Conservation (phyloP, 2,888 invertebrate genomes). For the Tipula confusa region DNA sequence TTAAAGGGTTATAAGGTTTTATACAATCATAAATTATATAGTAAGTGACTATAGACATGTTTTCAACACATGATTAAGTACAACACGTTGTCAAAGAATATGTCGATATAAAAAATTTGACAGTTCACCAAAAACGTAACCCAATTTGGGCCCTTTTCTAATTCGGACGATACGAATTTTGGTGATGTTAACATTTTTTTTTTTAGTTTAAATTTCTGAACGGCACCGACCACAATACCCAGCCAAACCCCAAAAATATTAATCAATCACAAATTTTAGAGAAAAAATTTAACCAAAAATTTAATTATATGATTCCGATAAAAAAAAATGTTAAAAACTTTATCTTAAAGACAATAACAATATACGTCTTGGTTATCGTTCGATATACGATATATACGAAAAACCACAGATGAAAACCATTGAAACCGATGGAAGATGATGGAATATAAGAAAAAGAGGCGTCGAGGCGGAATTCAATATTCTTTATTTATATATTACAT, state of each 20-base stretch:
- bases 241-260: not conserved
- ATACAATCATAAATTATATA: not conserved
- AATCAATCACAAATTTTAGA: not conserved
- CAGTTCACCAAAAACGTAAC: too few relatives aligned
- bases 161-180: too few relatives aligned
- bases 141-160: too few relatives aligned
- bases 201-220: not conserved
- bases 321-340: not conserved
- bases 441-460: not conserved
- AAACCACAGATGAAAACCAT: not conserved
- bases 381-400: not conserved
- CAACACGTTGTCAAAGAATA: not conserved
- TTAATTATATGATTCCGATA: not conserved
- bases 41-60: not conserved
- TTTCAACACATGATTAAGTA: not conserved
- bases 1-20: not conserved
- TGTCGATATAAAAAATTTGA: not conserved
- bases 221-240: not conserved
- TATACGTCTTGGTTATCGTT: not conserved
- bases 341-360: not conserved
- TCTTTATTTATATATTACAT: not conserved
- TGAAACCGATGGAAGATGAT: not conserved
- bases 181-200: too few relatives aligned
- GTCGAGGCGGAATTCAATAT: not conserved
- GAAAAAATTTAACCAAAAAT: not conserved